A percentile compares a stretch with the other conserved stretches of the same genome.
Evolutionary conservation across 2,113 vertebrate genomes (phyloP).

Genomic region (Boleophthalmus pectinirostris): DNA sequence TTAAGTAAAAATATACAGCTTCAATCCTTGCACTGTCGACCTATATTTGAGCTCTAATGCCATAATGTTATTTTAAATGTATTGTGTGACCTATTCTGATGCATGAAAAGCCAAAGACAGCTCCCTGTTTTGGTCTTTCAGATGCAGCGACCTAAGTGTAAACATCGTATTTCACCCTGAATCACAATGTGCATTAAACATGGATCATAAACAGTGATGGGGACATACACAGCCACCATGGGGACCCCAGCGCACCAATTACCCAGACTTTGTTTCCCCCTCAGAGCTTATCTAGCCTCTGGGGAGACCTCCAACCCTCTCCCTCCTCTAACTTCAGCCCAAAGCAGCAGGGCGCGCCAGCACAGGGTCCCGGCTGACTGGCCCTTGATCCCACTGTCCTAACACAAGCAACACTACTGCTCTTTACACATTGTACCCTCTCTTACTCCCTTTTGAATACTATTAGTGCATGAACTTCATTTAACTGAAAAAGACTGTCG

Average conservation of each 20-base stretch:
- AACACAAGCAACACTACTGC: conserved; percentile 55
- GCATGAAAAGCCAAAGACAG: neutral
- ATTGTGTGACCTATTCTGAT: neutral
- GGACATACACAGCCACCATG: conserved; percentile 30
- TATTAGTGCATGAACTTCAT: conserved; percentile 89
- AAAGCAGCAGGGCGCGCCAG: conserved; percentile 44
- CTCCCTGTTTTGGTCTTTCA: neutral
- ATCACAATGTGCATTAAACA: conserved; percentile 7
- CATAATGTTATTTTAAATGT: conserved; percentile 3
- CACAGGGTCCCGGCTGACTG: conserved; percentile 32
- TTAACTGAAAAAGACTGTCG: conserved; percentile 88
- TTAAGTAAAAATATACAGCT: neutral
- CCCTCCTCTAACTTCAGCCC: conserved; percentile 34
- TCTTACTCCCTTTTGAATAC: conserved; percentile 78
- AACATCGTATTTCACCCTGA: neutral
- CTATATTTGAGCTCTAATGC: neutral
- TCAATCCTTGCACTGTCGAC: neutral
- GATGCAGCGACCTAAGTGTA: neutral
- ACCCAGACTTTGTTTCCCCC: conserved; percentile 34
- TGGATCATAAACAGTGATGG: conserved; percentile 15
- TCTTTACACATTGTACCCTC: conserved; percentile 74
- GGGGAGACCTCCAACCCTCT: conserved; percentile 37
- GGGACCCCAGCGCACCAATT: conserved; percentile 30
- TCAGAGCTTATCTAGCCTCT: conserved; percentile 48
- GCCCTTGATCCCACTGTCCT: conserved; percentile 51